phyloP scores from a whole-genome alignment of 2,113 vertebrate genomes.

The Chionodraco myersi region DNA sequence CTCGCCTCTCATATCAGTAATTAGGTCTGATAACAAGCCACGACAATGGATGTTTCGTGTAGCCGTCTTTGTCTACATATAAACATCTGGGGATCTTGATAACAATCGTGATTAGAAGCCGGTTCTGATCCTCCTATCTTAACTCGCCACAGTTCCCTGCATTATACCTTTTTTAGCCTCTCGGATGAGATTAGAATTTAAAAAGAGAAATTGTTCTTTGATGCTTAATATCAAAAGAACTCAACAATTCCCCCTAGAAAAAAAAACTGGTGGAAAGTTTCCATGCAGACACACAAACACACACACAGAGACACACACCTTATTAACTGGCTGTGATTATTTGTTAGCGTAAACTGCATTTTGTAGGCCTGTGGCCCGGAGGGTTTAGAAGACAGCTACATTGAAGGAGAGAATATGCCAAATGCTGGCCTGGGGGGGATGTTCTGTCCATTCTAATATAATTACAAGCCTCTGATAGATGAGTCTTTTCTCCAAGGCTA shows the following conservation, averaged over 20 bases:
- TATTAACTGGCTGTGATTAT: constrained; percentile 71
- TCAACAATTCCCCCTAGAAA: constrained; percentile 24
- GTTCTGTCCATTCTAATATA: constrained; percentile 81
- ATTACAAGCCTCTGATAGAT: constrained; percentile 82
- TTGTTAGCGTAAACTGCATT: constrained; percentile 72
- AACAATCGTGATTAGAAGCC: constrained; percentile 65
- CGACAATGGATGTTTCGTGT: constrained; percentile 64
- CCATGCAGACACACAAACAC: neutral
- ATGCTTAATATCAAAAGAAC: constrained; percentile 66
- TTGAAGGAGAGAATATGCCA: constrained; percentile 73
- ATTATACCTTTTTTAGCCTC: constrained; percentile 47
- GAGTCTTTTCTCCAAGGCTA: constrained; percentile 78
- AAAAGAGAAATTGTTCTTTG: constrained; percentile 66
- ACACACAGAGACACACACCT: constrained; percentile 30
- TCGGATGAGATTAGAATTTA: constrained; percentile 69
- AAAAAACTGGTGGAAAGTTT: constrained; percentile 25
- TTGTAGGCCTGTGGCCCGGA: constrained; percentile 54
- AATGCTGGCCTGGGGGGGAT: constrained; percentile 61
- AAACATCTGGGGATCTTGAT: constrained; percentile 66
- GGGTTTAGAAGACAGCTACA: constrained; percentile 72
- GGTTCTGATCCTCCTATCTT: constrained; percentile 60
- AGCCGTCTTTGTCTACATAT: constrained; percentile 66
- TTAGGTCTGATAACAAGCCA: constrained; percentile 64
- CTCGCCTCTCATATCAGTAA: constrained; percentile 58
- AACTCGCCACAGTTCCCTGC: constrained; percentile 40